Evolutionary conservation across 2,797 vertebrate species (phyloP), one percentile per base, ranked within the genome.

Genomic region (Parauchenoglanis punctatus): DNA sequence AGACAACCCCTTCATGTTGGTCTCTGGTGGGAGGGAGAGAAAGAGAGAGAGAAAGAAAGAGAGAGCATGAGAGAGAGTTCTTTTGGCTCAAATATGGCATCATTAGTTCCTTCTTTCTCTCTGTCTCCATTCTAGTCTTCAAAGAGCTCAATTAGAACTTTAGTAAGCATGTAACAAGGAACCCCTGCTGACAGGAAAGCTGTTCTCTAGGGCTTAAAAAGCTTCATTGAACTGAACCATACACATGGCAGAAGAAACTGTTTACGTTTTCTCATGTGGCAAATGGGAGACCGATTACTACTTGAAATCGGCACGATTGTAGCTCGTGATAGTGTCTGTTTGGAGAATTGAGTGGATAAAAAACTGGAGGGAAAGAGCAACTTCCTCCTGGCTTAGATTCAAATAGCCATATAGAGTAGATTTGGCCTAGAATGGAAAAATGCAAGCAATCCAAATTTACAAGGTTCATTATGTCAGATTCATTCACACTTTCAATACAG

Each of bases 131-230:
- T 70, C 67, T 76, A 13, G 46, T 89, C 84, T 89, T 89, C 73
- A 89, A 89, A 88, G 84, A 85, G 89, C 78, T 89, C 86, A 81
- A 88, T 90, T 87, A 89, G 68, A 73, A 84, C 82, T 89, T 88
- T 76, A 88, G 85, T 49, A 86, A 75, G 89, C 58, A 15, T 89
- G 84, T 87, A 88, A 88, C 87, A 81, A 77, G 59, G 84, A 83
- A 31, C 83, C 75, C 81, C 83, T 44, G 81, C 87, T 87, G 87
- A 65, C 88, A 85, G 70, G 83, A 88, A 89, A 85, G 86, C 82
- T 75, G 89, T 70, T 80, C 67, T 72, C 54, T 81, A 77, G 70
- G 63, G 65, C 85, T 80, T 78, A 83, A 59, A 84, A 44, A 81
- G 86, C 25, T 3, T 70, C 18, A 68, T 58, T 87, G 83, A 89